phyloP scores from a whole-genome alignment of 92 coral and sea anemone genomes.

The Porites lobata region DNA sequence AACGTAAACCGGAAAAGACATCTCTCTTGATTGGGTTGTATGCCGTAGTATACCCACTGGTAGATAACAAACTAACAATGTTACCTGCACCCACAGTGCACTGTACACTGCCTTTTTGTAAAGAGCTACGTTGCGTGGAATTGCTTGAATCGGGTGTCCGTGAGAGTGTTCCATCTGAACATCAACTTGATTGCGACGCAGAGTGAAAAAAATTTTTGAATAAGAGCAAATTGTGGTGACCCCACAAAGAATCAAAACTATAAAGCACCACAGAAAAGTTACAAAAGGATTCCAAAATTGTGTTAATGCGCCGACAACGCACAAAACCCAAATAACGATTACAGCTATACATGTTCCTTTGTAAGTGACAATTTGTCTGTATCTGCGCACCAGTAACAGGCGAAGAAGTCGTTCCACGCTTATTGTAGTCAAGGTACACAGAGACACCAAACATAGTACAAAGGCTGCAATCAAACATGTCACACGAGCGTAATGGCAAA shows the following conservation, averaged over 20 bases:
- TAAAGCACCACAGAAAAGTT: not conserved
- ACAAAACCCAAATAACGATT: not conserved
- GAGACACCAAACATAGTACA: not conserved
- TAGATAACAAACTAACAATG: not conserved
- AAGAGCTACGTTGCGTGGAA: not conserved
- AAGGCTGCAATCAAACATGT: not conserved
- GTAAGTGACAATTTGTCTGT: constrained; percentile 3
- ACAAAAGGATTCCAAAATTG: too few species aligned
- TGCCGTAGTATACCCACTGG: not conserved
- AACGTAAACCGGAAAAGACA: not conserved
- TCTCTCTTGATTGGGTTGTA: not conserved
- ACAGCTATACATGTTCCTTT: not conserved
- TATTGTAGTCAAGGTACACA: constrained; percentile 12
- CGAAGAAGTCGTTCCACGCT: constrained; percentile 15
- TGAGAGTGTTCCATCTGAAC: not conserved
- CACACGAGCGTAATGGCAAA: not conserved
- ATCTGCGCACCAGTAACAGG: not conserved
- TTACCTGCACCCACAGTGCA: not conserved
- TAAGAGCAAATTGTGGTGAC: not conserved
- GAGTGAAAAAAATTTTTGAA: not conserved
- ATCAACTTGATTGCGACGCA: not conserved
- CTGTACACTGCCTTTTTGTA: not conserved
- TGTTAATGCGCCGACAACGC: not conserved
- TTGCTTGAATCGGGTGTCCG: not conserved
- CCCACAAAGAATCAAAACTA: not conserved